Evolutionary conservation across 2,797 vertebrate species (phyloP), one percentile per base, ranked within the genome.

Genomic region (Denticeps clupeoides): DNA sequence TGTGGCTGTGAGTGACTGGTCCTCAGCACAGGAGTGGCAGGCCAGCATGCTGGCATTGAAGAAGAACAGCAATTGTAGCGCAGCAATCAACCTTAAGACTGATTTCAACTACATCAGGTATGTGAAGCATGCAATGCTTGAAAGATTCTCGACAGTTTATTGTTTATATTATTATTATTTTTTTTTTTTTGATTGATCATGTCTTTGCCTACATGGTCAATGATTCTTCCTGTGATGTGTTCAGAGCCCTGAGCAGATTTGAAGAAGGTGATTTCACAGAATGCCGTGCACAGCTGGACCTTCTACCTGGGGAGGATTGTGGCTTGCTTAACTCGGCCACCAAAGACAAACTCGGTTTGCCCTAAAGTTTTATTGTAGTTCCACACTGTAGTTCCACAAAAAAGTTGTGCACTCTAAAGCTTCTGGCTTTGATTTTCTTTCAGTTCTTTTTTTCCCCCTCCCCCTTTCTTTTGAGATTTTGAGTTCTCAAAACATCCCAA

Each of bases 21-120:
- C 86, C 28, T 88, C 92, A 0, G 89, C 96, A 2, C 91, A 93
- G 62, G 91, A 97, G 60, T 99, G 95, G 95, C 95, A 98, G 65
- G 79, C 80, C 45, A 87, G 83, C 7, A 75, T 92, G 60, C 74
- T 86, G 0, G 67, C 80, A 5, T 65, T 99, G 53, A 99, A 97
- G 60, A 93, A 93, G 70, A 90, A 75, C 55, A 77, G 85, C 15
- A 78, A 74, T 43, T 87, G 75, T 47, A 85, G 87, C 3, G 73
- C 81, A 31, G 64, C 46, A 47, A 82, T 97, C 67, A 90, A 71
- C 59, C 77, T 99, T 29, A 93, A 90, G 69, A 86, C 87, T 0
- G 95, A 99, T 50, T 89, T 94, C 66, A 97, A 99, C 81, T 99
- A 96, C 58, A 82, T 99, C 60, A 92, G 90, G 84, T 90, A 70